Percentiles rank a stretch among this genome's conserved stretches.
Evolutionary conservation across 2,888 invertebrate genomes (phyloP).

Genomic region (Lymantria monacha): DNA sequence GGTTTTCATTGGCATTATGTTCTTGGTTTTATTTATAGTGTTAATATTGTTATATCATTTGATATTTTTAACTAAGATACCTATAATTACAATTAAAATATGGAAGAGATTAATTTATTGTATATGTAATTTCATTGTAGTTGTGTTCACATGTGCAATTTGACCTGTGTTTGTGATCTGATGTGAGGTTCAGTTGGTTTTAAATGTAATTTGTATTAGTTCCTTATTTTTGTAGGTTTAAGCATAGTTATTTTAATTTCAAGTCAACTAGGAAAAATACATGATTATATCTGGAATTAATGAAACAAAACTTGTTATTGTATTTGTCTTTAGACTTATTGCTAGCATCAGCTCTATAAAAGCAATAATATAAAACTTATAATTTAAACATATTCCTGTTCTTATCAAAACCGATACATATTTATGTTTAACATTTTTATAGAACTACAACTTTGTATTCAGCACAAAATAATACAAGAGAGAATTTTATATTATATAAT

Average conservation of each 20-base stretch:
- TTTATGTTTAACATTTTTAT: constrained; percentile 32
- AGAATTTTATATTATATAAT: constrained; percentile 57
- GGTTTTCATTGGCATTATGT: constrained; percentile 70
- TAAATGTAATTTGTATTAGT: constrained; percentile 76
- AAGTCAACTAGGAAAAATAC: constrained; percentile 41
- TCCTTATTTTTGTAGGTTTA: constrained; percentile 77
- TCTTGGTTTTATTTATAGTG: constrained; percentile 66
- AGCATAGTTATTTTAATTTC: constrained; percentile 57
- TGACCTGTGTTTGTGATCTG: constrained; percentile 79
- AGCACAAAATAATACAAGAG: constrained; percentile 60
- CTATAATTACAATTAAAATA: constrained; percentile 56
- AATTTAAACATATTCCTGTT: constrained; percentile 52
- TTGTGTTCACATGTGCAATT: constrained; percentile 75
- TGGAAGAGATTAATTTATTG: constrained; percentile 79
- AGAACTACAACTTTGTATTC: constrained; percentile 32
- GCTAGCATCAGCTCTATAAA: constrained; percentile 69
- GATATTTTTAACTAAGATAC: constrained; percentile 72
- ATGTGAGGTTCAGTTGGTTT: constrained; percentile 70
- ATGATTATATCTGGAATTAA: constrained; percentile 32
- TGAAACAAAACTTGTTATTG: no score
- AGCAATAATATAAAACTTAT: constrained; percentile 63
- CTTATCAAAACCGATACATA: constrained; percentile 33
- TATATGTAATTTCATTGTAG: constrained; percentile 66
- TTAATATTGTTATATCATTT: constrained; percentile 68
- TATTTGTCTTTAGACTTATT: constrained; percentile 53